Evolutionary conservation across 2,113 vertebrate species (phyloP).

Genomic region (Eupsittula cactorum): DNA sequence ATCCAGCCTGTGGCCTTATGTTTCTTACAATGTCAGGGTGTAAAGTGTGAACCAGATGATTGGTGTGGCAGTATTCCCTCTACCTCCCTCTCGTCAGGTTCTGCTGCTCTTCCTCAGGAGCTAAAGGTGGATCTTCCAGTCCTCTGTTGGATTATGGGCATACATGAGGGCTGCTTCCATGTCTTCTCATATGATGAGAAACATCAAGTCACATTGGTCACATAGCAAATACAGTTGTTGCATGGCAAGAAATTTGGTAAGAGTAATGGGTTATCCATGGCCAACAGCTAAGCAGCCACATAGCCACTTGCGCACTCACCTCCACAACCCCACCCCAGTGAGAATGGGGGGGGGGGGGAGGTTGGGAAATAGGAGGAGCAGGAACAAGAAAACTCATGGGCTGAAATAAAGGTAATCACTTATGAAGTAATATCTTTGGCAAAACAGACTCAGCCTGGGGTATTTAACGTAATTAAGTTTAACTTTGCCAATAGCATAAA

Average conservation of each 20-base stretch:
- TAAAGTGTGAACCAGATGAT: neutral
- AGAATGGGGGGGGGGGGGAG: neutral
- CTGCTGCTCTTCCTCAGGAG: neutral
- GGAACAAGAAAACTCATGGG: neutral
- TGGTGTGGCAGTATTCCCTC: neutral
- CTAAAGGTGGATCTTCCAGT: neutral
- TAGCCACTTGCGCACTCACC: neutral
- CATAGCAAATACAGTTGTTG: neutral
- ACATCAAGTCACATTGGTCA: neutral
- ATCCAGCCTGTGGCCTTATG: neutral
- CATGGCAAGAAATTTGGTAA: neutral
- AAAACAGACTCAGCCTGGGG: neutral
- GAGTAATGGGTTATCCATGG: neutral
- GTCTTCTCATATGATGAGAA: neutral
- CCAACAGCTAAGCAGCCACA: neutral
- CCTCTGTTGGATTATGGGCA: neutral
- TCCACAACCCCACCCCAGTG: accelerated
- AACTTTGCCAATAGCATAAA: neutral
- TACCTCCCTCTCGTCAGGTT: neutral
- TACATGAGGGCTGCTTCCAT: neutral
- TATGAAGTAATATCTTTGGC: neutral
- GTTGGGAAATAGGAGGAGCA: neutral
- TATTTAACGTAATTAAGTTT: neutral
- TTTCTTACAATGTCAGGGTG: neutral
- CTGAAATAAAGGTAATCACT: neutral